Base-by-base conservation (phyloP, 2,888 invertebrate species). In the Tineola bisselliella region DNA sequence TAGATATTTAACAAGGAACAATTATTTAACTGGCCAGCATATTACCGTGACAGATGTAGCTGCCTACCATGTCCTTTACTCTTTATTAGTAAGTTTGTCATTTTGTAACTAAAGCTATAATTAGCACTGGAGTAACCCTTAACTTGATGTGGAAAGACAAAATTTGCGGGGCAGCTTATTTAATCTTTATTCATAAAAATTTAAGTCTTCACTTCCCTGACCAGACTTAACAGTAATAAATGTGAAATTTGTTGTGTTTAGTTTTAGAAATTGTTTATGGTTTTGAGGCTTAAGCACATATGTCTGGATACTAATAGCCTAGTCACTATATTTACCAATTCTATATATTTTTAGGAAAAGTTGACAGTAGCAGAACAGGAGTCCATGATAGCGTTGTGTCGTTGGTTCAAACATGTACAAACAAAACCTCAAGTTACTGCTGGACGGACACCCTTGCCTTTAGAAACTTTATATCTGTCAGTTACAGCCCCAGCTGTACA, bases 401-500 rank as follows among this genome's bases (percentile, higher is more conserved):
- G 94, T 67, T 94, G 94, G 94, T 92, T 90, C 66, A 92, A 91
- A 73, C 92, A 94, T 70, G 77, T 94, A 62, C 94, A 94, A 70
- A 90, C 92, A 63, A 89, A 92, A 62, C 87, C 90, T 0, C 87
- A 83, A 70, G 80, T 93, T n/a, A 88, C 91, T 64, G 66, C 69
- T 0, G 71, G 64, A 61, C 69, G 72, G 56, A 66, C 74, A 1
- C 81, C 81, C 0, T 65, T 86, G 18, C 70, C 69, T 13, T 65
- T 87, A 8, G 76, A 81, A 38, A 75, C 79, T 12, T 65, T 87
- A 44, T 74, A 68, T 15, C 70, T 87, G 48, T 72, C 77, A 30
- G 66, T 79, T 19, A 67, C 79, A 30, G 82, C 84, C 11, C 86
- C 84, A 0, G 73, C 76, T 13, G 77, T 74, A 57, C 83, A 84